Evolutionary conservation across 1,140 invertebrate species (phyloP), one percentile per base, ranked within the genome.

Genomic region (Oryctes rhinoceros): DNA sequence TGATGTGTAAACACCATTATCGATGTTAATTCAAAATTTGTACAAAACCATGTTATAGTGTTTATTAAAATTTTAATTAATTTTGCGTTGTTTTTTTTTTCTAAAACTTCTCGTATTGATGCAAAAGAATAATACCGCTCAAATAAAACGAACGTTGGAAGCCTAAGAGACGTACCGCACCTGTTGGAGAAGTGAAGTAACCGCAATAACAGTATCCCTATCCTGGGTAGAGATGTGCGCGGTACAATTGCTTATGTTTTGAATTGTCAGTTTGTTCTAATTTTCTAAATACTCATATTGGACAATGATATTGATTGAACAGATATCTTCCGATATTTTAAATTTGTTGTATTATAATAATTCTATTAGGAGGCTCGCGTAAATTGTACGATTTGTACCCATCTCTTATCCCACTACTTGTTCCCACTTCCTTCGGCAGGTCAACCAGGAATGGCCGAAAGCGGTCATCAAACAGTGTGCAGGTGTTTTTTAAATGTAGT

Each of bases 361-460:
- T 77, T 77, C 10, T 11, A 3, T 47, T 24, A 9, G 15, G n/a
- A 48, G 4, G n/a, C 10, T 15, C 48, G 18, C 2, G 39, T 39
- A 76, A 78, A 20, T 24, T 39, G 15, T 4, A 79, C 37, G 20
- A 35, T 49, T 65, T 37, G 10, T 39, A 47, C 76, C 48, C 48
- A 81, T 81, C 65, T 74, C 39, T 15, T 79, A 79, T 77, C 30
- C 77, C 79, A 77, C 80, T 83, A 84, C 83, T 65, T 76, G 84
- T 86, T 86, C 86, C 85, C 85, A 87, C 86, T 87, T 87, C 84
- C 84, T 83, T 80, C 82, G 81, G 81, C 85, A 86, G 86, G 85
- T 86, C 85, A 86, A 85, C 83, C 85, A 86, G 86, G 86, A 87
- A 87, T 85, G 85, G 84, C 84, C 83, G 86, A 86, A 88, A 88